Base-by-base conservation (phyloP, 2,888 invertebrate species). In the Lacanobia wlatinum region DNA sequence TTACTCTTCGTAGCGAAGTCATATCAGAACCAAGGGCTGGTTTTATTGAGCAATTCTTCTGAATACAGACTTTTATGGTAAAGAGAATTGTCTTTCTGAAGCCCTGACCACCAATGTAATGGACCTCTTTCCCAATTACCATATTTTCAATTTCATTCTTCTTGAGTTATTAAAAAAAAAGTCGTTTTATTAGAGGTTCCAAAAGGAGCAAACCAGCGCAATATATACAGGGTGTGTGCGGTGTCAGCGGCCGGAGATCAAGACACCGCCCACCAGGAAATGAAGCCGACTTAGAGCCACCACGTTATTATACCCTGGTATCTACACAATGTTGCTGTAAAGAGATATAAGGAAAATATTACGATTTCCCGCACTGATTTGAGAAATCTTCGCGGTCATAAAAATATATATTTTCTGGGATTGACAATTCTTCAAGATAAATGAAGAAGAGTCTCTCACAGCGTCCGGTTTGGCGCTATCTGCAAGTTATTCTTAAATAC, bases 221-320 rank as follows among this genome's bases (percentile, higher is more conserved):
- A 76, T 85, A 82, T 85, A 87, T 79, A 87, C 74, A 75, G 87
- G 75, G 82, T 83, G 82, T 85, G 76, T 73, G 81, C 76, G 75
- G 69, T 83, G 87, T 82, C 87, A 82, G 77, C 79, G 77, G 79
- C 87, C 88, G 88, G 88, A 88, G 88, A 88, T 88, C 88, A 88
- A 83, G 85, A 77, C 85, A 81, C 88, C 85, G 82, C 84, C 78
- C 84, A 78, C 76, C 79, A 82, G 88, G 88, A 88, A 88, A 88
- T 88, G 87, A 88, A 88, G 73, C 82, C 82, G 84, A 87, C 88
- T 88, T 84, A 87, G 81, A 86, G 78, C 84, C 83, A 82, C 82
- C 71, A 73, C 79, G 73, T 82, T 83, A 87, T 85, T 86, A 86
- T 80, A 71, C 71, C 68, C 73, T 73, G 70, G 73, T 83, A 73